Percentiles rank a stretch among this genome's conserved stretches.
phyloP scores from a whole-genome alignment of 2,113 vertebrate genomes.

The Malurus melanocephalus region DNA sequence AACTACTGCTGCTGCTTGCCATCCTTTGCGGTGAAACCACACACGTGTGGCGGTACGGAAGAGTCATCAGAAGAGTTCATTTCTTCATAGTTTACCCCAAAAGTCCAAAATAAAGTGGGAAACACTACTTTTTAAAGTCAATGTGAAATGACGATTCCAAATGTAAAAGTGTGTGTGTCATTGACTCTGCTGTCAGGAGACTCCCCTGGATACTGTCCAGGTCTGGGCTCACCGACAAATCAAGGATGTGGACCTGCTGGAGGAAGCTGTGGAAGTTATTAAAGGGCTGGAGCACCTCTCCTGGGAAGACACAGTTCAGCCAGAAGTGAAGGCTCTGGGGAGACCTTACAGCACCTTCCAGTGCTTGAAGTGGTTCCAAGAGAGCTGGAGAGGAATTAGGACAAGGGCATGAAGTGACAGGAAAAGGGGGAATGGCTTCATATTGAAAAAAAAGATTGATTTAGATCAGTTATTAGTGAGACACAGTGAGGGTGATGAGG shows the following conservation, averaged over 20 bases:
- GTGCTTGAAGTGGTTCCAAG: not conserved
- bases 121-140: not conserved
- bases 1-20: not conserved
- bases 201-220: not conserved
- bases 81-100: too few relatives aligned
- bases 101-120: not conserved
- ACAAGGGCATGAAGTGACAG: not conserved
- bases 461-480: not conserved
- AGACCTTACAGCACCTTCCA: not conserved
- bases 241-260: not conserved
- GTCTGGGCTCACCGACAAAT: not conserved
- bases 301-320: not conserved
- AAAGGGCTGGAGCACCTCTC: not conserved
- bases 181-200: not conserved
- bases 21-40: rapidly evolving
- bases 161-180: not conserved
- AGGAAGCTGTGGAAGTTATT: not conserved
- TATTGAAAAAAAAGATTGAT: too few relatives aligned
- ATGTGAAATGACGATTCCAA: rapidly evolving
- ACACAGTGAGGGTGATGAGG: not conserved
- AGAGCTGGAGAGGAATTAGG: not conserved
- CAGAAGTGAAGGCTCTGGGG: not conserved
- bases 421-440: not conserved
- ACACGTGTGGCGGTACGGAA: rapidly evolving
- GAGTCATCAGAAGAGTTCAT: rapidly evolving